Evolutionary conservation across 1,140 invertebrate species (phyloP).

Genomic region (Trypoxylus dichotomus): DNA sequence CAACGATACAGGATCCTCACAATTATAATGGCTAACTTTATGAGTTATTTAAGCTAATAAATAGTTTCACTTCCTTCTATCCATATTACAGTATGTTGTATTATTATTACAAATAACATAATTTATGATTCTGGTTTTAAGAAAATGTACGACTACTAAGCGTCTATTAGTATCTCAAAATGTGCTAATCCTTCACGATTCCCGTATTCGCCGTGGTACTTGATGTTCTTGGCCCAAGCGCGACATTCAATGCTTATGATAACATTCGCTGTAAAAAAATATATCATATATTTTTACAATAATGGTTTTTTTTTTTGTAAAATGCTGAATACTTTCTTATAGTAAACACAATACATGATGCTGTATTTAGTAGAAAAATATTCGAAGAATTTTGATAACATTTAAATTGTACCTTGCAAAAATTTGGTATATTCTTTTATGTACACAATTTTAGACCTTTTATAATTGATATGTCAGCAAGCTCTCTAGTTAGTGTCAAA

Average conservation of each 20-base stretch:
- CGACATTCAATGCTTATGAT: slow-evolving; percentile 85
- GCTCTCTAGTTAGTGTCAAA: no score
- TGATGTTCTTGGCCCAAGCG: slow-evolving; percentile 88
- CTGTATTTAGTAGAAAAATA: no score
- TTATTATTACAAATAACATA: neutral
- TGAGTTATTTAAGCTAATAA: neutral
- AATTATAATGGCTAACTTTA: neutral
- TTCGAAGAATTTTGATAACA: no score
- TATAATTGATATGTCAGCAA: no score
- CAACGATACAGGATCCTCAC: neutral
- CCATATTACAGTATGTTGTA: neutral
- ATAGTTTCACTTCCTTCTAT: neutral
- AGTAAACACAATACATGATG: no score
- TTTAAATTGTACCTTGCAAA: no score
- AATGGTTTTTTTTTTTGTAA: neutral
- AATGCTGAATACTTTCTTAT: neutral
- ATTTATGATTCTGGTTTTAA: neutral
- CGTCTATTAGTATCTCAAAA: slow-evolving; percentile 84
- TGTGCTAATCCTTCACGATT: slow-evolving; percentile 82
- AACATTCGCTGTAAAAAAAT: slow-evolving; percentile 62
- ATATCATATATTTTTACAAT: no score
- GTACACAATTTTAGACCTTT: no score
- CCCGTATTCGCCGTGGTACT: slow-evolving; percentile 65
- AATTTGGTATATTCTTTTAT: no score
- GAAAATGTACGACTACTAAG: neutral